Base-by-base conservation (phyloP, 2,113 vertebrate genomes). In the Ptychochromis oligacanthus region DNA sequence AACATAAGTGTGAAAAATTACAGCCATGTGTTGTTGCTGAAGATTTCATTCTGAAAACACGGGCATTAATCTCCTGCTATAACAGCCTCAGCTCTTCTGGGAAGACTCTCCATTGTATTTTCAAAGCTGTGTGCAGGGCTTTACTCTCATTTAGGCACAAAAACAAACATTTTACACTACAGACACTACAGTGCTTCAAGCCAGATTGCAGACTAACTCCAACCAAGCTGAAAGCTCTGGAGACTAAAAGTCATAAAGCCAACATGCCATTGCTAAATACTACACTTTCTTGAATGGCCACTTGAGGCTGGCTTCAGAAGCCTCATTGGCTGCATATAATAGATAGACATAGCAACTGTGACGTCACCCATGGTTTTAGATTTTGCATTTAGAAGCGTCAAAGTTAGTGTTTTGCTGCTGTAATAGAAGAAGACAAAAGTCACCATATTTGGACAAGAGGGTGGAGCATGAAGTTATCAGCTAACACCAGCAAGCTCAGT, bases 171-270 rank as follows among this genome's bases (percentile, higher is more conserved):
- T 8, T 38, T 38, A 9, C 8, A 38, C 6, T 38, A 38, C 0
- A 0, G 36, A 9, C 8, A 38, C 6, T 38, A 38, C 0, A 0
- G 36, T 40, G 3, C 12, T 15, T 64, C 61, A 0, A 20, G 20
- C 61, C 61, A 40, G 61, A 24, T 36, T 64, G n/a, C 36, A 64
- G 0, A 40, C 22, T 40, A 22, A 36, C 8, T 36, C 36, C 14
- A 49, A 49, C 43, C 14, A 15, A 17, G 43, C 43, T 13, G 3
- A 49, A 49, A 49, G 14, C 43, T 49, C 40, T 13, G 5, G 38
- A 3, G 38, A 11, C 7, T 40, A 40, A 40, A 7, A 36, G 11
- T 49, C 4, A 15, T 49, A 17, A 36, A 31, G 28, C 40, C 24
- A 65, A 22, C n/a, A 43, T 43, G 62, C 0, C 4, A 43, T 17